Conservation (phyloP, 1,140 invertebrate species). For the Limonius californicus region DNA sequence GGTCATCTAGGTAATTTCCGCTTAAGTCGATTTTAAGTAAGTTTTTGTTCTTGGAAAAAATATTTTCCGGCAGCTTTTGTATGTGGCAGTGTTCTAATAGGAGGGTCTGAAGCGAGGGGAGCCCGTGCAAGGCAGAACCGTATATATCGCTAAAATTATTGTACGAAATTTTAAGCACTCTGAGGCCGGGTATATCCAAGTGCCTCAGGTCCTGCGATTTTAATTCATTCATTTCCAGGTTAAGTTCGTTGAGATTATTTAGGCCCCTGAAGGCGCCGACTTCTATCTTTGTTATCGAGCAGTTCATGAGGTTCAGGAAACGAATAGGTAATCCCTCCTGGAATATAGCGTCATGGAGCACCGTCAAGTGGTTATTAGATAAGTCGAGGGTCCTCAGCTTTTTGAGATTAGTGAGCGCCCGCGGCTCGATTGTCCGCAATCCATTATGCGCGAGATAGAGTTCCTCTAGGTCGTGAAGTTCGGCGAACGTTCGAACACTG, state of each 20-base stretch:
- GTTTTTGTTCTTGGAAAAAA: conserved; percentile 73
- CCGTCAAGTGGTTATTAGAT: conserved; percentile 56
- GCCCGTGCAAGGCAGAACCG: conserved; percentile 63
- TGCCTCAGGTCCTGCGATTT: conserved; percentile 60
- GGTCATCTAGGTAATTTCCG: conserved; percentile 60
- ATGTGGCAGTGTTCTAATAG: conserved; percentile 67
- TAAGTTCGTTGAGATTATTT: conserved; percentile 63
- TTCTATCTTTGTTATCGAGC: conserved; percentile 60
- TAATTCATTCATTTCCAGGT: conserved; percentile 70
- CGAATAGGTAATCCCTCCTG: conserved; percentile 57
- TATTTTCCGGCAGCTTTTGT: conserved; percentile 58
- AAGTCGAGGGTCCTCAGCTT: conserved; percentile 60
- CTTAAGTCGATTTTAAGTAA: conserved; percentile 68
- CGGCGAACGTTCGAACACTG: conserved; percentile 63
- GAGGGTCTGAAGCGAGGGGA: conserved; percentile 70
- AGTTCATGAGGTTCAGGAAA: conserved; percentile 58
- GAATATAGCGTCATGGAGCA: conserved; percentile 57
- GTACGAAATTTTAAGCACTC: conserved; percentile 64
- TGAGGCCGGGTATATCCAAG: conserved; percentile 68
- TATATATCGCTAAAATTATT: conserved; percentile 75
- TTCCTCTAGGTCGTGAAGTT: conserved; percentile 65
- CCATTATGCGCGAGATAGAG: conserved; percentile 60
- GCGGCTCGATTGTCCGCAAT: conserved; percentile 54
- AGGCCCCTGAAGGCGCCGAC: conserved; percentile 61
- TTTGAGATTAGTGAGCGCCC: conserved; percentile 56